Evolutionary conservation across 2,797 vertebrate species (phyloP), one percentile per base, ranked within the genome.

Genomic region (Ciconia nigra): DNA sequence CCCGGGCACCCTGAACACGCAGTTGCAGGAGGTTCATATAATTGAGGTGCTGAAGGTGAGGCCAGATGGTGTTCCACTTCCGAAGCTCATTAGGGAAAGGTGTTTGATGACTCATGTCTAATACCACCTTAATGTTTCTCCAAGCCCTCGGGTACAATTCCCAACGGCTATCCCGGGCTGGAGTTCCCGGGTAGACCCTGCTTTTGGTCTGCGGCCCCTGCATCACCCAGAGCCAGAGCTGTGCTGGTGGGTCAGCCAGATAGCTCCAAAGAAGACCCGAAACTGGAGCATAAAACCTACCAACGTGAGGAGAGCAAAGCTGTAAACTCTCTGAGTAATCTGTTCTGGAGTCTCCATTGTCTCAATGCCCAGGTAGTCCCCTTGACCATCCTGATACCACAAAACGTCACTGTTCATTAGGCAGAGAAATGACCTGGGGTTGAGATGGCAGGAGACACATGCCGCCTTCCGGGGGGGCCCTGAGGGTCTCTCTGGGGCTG

Each of bases 91-190:
- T 70, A 95, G 88, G 41, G 76, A 87, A 90, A 93, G 74, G 69
- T 79, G 77, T 79, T 93, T 51, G 15, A 62, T 90, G 90, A 89
- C 82, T 94, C 89, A 78, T 7, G n/a, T 84, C 89, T 92, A 92
- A 95, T 47, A 65, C 37, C 69, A 63, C 1, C 1, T 11, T 74
- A 86, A 84, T 52, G 77, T 90, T 91, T 55, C 61, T 77, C 71
- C 71, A 46, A 87, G 49, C 39, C 39, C 57, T 73, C 0, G 1
- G 25, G 67, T 39, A 25, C 49, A 72, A 66, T 58, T 92, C 83
- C 37, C 44, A 44, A 10, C 2, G 11, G 39, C 26, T 63, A 57
- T 80, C 33, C 35, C 2, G 5, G 18, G 31, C 39, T 72, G 74
- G 22, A 69, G 57, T 33, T 71, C 35, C 66, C 5, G 2, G 26